Evolutionary conservation across 1,140 invertebrate genomes (phyloP), one percentile per base, ranked within the genome.

Genomic region (Aphelenchoides avenae): DNA sequence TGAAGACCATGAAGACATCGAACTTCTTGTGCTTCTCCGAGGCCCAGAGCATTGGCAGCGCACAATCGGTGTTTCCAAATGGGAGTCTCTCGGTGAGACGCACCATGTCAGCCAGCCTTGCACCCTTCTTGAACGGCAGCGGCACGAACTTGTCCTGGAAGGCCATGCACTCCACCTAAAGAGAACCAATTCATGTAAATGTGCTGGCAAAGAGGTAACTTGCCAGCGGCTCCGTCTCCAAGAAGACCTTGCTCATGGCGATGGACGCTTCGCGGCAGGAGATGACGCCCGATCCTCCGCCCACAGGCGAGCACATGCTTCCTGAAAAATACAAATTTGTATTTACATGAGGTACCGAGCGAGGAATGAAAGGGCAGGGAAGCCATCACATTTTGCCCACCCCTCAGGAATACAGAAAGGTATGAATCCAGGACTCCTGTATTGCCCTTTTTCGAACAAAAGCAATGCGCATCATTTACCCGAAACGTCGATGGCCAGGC

Each of bases 21-120:
- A 84, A 79, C 48, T 73, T 64, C 52, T 81, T 81, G 13, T 83
- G 81, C 1, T 82, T 66, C 34, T 80, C 59, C 15, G 68, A 59
- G 1, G 85, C 85, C 82, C 83, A 86, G 1, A 79, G 63, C 57
- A 86, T 80, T 3, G 84, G 83, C 39, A 81, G 79, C 15, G 78
- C 72, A 50, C 80, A 77, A 61, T 82, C 78, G 2, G 81, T 79
- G 13, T 61, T 67, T 9, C 80, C 80, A 49, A 79, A 78, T 1
- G 44, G 42, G 0, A 79, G 40, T 1, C 48, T 30, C 26, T 62
- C 20, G 6, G 71, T 71, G 37, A 65, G 66, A 5, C 68, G 33
- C 3, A 71, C 47, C 5, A 79, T 72, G n/a, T 62, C 40, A 11
- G 61, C 54, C 18, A 80, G 48, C 1, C 47, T 57, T 54, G 73